phyloP scores from a whole-genome alignment of 2,888 invertebrate species.

The Seira musarum region DNA sequence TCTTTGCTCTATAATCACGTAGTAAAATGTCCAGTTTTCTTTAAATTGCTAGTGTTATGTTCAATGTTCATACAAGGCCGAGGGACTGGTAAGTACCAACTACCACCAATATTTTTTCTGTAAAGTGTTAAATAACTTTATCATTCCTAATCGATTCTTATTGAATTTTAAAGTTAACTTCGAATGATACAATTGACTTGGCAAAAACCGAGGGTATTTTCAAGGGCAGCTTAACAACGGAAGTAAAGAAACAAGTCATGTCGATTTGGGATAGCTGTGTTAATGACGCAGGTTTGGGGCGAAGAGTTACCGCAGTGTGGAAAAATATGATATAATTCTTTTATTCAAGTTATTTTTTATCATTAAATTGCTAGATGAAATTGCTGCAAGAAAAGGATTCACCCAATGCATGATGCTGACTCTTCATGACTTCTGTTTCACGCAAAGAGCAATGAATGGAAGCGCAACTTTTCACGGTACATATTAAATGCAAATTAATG shows the following conservation, averaged over 20 bases:
- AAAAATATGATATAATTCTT: not conserved
- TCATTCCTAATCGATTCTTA: no score
- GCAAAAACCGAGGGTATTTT: constrained; percentile 22
- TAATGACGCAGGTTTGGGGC: constrained; percentile 24
- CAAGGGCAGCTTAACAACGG: constrained; percentile 39
- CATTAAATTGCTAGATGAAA: constrained; percentile 1
- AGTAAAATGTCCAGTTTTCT: no score
- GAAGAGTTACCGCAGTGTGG: not conserved
- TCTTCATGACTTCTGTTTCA: constrained; percentile 45
- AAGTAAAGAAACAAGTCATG: constrained; percentile 9
- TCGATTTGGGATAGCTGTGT: constrained; percentile 33
- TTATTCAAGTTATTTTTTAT: constrained; percentile 1
- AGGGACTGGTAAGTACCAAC: constrained; percentile 1
- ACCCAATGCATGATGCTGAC: constrained; percentile 18
- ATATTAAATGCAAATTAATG: not conserved
- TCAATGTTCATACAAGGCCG: constrained; percentile 21
- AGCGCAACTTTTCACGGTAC: constrained; percentile 18
- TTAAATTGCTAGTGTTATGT: constrained; percentile 23
- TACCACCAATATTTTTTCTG: no score
- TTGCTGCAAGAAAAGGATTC: not conserved
- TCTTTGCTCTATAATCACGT: no score
- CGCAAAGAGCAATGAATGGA: constrained; percentile 8
- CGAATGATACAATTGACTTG: constrained; percentile 24
- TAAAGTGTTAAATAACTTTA: no score
- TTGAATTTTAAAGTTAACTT: constrained; percentile 15